These are phyloP conservation scores for Camelus bactrianus DNA, from an alignment of 2,113 vertebrate species.

Conservation along the genomic window DNA sequence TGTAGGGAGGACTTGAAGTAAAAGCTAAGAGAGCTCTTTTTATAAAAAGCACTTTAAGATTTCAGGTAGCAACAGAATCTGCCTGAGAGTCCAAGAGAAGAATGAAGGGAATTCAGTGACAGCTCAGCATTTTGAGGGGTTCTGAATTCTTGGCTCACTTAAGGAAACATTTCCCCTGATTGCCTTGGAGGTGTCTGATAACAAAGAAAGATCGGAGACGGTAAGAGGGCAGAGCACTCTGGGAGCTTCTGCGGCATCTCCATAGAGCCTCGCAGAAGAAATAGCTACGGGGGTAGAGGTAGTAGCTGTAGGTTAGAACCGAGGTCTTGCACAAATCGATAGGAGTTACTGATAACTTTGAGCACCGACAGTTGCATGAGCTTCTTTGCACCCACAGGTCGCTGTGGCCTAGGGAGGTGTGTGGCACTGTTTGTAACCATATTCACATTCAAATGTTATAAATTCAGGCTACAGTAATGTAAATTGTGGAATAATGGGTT, in stretches of 20 bases:
- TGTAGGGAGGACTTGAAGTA: background rate
- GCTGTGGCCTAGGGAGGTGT: background rate
- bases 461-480: background rate
- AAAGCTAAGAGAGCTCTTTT: background rate
- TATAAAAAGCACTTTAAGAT: background rate
- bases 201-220: background rate
- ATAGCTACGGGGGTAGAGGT: background rate
- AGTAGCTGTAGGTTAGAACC: background rate
- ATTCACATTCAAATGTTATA: conserved; percentile 10
- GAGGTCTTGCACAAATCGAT: background rate
- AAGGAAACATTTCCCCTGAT: background rate
- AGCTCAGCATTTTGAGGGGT: background rate
- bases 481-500: background rate
- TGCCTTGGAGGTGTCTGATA: background rate
- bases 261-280: background rate
- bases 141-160: background rate
- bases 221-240: background rate
- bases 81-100: background rate
- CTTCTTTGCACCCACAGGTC: background rate
- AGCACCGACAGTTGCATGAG: background rate
- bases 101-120: background rate
- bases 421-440: background rate
- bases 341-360: background rate
- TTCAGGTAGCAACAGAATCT: background rate
- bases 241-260: background rate